These are phyloP conservation scores for Lineus longissimus DNA, from an alignment of 1,140 invertebrate genomes.

Conservation along the genomic window DNA sequence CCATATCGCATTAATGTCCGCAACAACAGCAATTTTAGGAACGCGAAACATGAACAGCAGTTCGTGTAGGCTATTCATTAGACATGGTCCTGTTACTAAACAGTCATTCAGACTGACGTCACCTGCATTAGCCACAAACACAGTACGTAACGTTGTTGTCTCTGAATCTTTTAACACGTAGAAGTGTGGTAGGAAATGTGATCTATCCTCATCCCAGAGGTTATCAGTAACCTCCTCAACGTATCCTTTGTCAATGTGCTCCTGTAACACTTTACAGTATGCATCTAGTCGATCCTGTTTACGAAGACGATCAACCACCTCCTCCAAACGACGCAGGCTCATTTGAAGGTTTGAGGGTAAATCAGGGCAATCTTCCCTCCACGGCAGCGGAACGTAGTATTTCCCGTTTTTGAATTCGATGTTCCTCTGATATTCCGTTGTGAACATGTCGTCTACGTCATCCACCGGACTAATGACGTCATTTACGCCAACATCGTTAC, in stretches of 20 bases:
- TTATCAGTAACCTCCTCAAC: background rate
- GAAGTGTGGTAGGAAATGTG: constrained; percentile 1
- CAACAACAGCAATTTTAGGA: background rate
- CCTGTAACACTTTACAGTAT: background rate
- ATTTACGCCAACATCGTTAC: background rate
- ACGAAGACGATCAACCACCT: background rate
- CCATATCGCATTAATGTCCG: background rate
- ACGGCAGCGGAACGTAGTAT: constrained; percentile 3
- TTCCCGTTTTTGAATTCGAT: constrained; percentile 1
- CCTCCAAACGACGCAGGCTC: background rate
- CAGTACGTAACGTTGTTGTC: background rate
- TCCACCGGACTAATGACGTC: background rate
- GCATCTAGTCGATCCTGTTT: background rate
- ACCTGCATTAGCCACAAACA: background rate
- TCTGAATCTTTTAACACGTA: background rate
- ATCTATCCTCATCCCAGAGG: background rate
- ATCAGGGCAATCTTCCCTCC: background rate
- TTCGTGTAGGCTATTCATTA: background rate
- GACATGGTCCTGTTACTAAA: background rate
- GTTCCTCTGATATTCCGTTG: background rate
- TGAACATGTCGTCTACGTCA: background rate
- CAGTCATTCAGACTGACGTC: background rate
- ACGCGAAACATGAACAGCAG: background rate
- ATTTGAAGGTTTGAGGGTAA: background rate
- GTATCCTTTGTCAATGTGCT: background rate